A percentile compares a stretch with the other conserved stretches of the same genome.
These are phyloP conservation scores for Chaetura pelagica DNA, from an alignment of 2,113 vertebrate species.

Conservation along the genomic window DNA sequence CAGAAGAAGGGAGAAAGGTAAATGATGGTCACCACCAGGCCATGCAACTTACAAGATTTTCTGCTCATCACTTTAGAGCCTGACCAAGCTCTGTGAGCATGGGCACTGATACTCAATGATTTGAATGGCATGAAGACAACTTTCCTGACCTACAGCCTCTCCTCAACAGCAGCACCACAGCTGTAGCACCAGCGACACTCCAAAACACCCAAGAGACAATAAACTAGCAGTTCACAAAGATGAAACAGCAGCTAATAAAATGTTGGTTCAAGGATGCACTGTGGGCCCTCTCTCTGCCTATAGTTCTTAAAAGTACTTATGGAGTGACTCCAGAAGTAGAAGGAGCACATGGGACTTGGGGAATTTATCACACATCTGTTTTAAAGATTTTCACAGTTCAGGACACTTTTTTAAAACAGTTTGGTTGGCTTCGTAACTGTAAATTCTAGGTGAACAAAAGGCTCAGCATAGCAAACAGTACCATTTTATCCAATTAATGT, in stretches of 20 bases:
- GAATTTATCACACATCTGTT: neutral
- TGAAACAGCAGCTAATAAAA: neutral
- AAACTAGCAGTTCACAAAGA: neutral
- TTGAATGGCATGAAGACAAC: fast-evolving
- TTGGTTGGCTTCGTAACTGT: neutral
- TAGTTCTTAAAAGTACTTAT: neutral
- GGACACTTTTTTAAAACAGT: neutral
- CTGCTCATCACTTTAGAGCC: neutral
- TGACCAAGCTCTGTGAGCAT: neutral
- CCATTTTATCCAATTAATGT: neutral
- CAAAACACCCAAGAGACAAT: neutral
- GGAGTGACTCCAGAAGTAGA: neutral
- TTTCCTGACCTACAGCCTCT: neutral
- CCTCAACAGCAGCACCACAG: neutral
- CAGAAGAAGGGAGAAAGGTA: neutral
- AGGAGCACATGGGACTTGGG: neutral
- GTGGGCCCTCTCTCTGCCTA: neutral
- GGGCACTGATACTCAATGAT: neutral
- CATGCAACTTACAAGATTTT: neutral
- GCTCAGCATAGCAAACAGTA: neutral
- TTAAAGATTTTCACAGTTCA: neutral
- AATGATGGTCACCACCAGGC: neutral
- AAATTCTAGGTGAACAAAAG: neutral
- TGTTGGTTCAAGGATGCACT: neutral
- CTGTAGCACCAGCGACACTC: neutral